Base-by-base conservation (phyloP, 2,888 invertebrate species). In the Chydorus sphaericus region DNA sequence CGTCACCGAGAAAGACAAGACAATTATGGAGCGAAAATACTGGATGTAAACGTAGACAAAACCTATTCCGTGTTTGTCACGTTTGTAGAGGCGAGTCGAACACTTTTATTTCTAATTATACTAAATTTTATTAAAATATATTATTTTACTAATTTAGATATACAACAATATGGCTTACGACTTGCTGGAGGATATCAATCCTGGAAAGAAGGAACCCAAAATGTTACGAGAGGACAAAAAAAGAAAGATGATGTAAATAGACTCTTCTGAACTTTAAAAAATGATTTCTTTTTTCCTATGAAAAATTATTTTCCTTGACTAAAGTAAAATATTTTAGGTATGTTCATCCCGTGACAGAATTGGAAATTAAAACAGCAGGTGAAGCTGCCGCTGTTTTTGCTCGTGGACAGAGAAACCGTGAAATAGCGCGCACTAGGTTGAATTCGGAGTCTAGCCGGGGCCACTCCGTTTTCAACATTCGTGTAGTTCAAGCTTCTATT, bases 161-260 rank as follows among this genome's bases (percentile, higher is more conserved):
- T 97, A 97, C 71, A 97, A 97, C 69, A 96, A 98, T 67, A 85
- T 81, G 66, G 90, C 94, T 1, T 97, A 86, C 70, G 98, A 98
- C 75, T 76, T 98, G 53, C 75, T 99, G 2, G 97, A 98, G 68
- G 92, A 93, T 55, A 58, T 66, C 8, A 60, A 68, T 66, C 73
- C 74, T 14, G 20, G 30, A 33, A 55, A 54, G 18, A 28, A 54
- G 14, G 88, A 90, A 65, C 82, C 83, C 3, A 94, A 92, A 77
- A 83, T 91, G 53, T 78, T 96, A 51, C 76, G 92, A 51, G 91
- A 91, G 73, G 93, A 93, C 68, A 79, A 78, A 11, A 78, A 79
- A 51, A 83, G 81, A 59, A 89, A 88, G 62, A 52, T 52, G 52
- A 18, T 18, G 6, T 6, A 18, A 11, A 11, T n/a, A 10, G n/a